Conservation (phyloP, 2,113 vertebrate species). For the Echinops telfairi region DNA sequence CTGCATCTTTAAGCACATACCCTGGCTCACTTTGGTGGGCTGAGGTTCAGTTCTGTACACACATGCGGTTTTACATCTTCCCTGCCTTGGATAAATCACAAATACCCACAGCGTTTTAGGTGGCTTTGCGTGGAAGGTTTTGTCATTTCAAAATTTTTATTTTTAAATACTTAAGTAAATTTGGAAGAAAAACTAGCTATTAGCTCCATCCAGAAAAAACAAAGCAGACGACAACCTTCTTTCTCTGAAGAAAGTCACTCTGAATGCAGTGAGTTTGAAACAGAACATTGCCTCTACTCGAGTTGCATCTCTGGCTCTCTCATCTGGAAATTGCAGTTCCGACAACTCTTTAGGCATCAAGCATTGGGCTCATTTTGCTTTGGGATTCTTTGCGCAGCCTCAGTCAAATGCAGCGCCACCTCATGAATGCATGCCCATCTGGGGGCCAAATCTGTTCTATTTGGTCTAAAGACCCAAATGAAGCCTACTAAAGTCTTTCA, state of each 20-base stretch:
- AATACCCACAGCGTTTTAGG: conserved; percentile 21
- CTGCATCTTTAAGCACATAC: conserved; percentile 70
- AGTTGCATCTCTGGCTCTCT: conserved; percentile 50
- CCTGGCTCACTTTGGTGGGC: conserved; percentile 53
- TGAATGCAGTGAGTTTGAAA: conserved; percentile 48
- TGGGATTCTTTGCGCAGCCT: conserved; percentile 64
- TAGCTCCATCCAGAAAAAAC: not conserved
- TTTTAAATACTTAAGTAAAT: conserved; percentile 13
- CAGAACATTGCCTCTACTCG: conserved; percentile 5
- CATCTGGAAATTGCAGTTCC: conserved; percentile 62
- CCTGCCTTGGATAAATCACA: conserved; percentile 49
- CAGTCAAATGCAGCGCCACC: conserved; percentile 44
- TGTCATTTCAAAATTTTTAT: conserved; percentile 48
- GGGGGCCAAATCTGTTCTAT: conserved; percentile 69
- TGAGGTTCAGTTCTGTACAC: conserved; percentile 71
- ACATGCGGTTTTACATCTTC: conserved; percentile 60
- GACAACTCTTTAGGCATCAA: conserved; percentile 65
- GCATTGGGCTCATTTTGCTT: conserved; percentile 52
- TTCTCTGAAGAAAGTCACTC: conserved; percentile 40
- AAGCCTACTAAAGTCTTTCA: conserved; percentile 68
- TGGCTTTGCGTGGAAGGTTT: conserved; percentile 14
- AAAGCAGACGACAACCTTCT: not conserved
- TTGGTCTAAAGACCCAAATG: conserved; percentile 68
- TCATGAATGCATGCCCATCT: conserved; percentile 56
- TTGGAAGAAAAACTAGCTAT: conserved; percentile 33